Evolutionary conservation across 1,140 invertebrate species (phyloP), one percentile per base, ranked within the genome.

Genomic region (Sesamia nonagrioides): DNA sequence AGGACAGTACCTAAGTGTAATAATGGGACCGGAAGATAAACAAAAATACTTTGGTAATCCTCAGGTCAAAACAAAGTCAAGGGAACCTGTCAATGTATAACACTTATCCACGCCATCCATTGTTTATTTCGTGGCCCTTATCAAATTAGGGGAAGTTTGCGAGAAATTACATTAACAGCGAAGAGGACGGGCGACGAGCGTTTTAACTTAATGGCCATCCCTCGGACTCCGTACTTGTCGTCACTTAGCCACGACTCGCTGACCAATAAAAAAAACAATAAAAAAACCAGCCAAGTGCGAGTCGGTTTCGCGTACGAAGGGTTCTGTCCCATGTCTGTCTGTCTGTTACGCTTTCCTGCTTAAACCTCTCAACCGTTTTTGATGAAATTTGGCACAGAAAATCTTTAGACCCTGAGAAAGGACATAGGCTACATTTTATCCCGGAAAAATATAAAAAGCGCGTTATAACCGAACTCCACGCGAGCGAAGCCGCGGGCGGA

Each of bases 111-210:
- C 75, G 61, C 50, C 79, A 78, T 78, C 77, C 74, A 82, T 82
- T 86, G 85, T 86, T 86, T 84, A 82, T 83, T 81, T 74, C 81
- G 74, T 63, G 54, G 79, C 82, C 77, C 77, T 88, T 82, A 86
- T 85, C 82, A 82, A 85, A 87, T 88, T 84, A 88, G 80, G 80
- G 58, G 78, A 83, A 88, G 77, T 82, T 88, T 82, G 77, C 61
- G 80, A 81, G 80, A 84, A 87, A 86, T 88, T 85, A 84, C 84
- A 87, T 88, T 88, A 88, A 84, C 82, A 81, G 80, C 71, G 72
- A 77, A 78, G 77, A 80, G 77, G 82, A 73, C 54, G 81, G 85
- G 69, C 71, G 84, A 81, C 58, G 80, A 83, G 77, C 82, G 80
- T 86, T 85, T 86, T 84, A 83, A 87, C 82, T 83, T 87, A 88